Percentiles rank a stretch among this genome's conserved stretches.
These are phyloP conservation scores for Ianthella basta DNA, from an alignment of 37 sponge, comb jelly and placozoan species.

Conservation along the genomic window DNA sequence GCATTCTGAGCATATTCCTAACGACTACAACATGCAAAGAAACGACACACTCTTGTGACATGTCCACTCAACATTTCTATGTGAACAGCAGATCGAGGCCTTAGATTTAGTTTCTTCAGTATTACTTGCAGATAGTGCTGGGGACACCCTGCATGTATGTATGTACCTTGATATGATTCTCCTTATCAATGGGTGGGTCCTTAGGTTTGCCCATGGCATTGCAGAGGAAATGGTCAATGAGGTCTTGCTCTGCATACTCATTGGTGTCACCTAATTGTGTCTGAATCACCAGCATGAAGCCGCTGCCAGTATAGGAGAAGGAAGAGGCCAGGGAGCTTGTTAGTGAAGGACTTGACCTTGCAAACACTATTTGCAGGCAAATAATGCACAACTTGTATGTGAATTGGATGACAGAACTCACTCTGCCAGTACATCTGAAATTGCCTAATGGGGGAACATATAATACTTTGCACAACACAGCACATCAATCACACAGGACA, in stretches of 20 bases:
- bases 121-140: not conserved
- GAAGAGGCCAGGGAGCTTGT: no score
- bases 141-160: no score
- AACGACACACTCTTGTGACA: not conserved
- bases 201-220: slow-evolving; percentile 1
- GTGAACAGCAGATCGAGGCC: not conserved
- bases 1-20: not conserved
- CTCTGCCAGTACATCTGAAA: no score
- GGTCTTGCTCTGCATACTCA: slow-evolving; percentile 15
- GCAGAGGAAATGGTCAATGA: slow-evolving; percentile 35
- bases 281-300: slow-evolving; percentile 12
- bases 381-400: no score
- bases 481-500: no score
- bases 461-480: no score
- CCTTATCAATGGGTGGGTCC: not conserved
- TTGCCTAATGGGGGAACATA: no score
- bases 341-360: no score
- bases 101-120: not conserved
- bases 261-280: not conserved
- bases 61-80: no score
- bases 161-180: not conserved
- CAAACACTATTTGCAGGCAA: no score
- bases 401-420: no score
- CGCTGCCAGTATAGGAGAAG: not conserved
- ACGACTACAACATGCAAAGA: not conserved